phyloP scores from a whole-genome alignment of 2,888 invertebrate species.

The Cremastinae sp. region DNA sequence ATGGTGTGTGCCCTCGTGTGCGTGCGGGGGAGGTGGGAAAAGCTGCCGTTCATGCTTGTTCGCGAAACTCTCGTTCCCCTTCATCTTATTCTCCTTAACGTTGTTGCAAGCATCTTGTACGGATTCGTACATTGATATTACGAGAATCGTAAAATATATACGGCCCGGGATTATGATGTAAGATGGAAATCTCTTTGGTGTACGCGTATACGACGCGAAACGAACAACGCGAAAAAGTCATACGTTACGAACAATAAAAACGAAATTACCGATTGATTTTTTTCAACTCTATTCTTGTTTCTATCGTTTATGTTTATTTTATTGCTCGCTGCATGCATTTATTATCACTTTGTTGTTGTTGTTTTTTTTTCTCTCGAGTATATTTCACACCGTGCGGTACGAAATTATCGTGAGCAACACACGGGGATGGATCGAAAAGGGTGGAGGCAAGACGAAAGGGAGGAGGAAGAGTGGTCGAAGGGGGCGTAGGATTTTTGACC shows the following conservation, averaged over 20 bases:
- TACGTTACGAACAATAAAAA: too few relatives aligned
- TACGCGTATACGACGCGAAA: too few relatives aligned
- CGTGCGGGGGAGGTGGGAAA: slow-evolving; percentile 59
- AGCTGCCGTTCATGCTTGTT: slow-evolving; percentile 57
- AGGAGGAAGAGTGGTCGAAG: slow-evolving; percentile 57
- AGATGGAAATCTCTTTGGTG: slow-evolving; percentile 6
- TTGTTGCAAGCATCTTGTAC: slow-evolving; percentile 16
- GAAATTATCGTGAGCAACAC: too few relatives aligned
- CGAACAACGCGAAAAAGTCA: too few relatives aligned
- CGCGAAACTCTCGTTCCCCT: slow-evolving; percentile 44
- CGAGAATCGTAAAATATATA: slow-evolving; percentile 16
- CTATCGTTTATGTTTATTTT: too few relatives aligned
- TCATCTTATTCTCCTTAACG: slow-evolving; percentile 37
- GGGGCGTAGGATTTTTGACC: slow-evolving; percentile 76
- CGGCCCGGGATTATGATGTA: slow-evolving; percentile 18
- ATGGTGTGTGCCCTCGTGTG: slow-evolving; percentile 1
- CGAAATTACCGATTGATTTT: too few relatives aligned
- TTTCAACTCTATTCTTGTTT: too few relatives aligned
- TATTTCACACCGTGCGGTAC: too few relatives aligned
- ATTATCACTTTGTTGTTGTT: too few relatives aligned
- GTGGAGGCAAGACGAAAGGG: slow-evolving; percentile 30
- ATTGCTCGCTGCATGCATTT: too few relatives aligned
- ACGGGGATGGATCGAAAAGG: slow-evolving; percentile 39
- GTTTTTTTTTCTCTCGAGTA: too few relatives aligned
- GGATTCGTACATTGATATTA: slow-evolving; percentile 18